Evolutionary conservation across 1,140 invertebrate species (phyloP), one percentile per base, ranked within the genome.

Genomic region (Ylistrum balloti): DNA sequence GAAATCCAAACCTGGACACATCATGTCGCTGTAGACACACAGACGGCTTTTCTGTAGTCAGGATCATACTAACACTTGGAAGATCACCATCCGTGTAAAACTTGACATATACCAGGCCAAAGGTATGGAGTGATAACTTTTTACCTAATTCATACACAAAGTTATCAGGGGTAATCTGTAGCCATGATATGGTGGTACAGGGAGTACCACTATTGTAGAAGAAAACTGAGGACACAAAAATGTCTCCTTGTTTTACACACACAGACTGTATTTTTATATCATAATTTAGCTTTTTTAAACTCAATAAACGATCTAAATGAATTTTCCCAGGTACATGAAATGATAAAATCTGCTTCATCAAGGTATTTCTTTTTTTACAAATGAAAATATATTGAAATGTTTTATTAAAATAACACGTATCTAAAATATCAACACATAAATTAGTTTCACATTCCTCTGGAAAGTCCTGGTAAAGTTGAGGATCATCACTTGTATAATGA

Each of bases 1-100:
- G n/a, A 87, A 94, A 92, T 5, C 94, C 93, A 91, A 92, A 93
- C 5, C 90, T 88, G 13, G 94, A 94, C 33, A 93, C 91, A 48
- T 88, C 87, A 89, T 92, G 88, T 88, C 94, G 88, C 41, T 94
- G 94, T n/a, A 93, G 92, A 89, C 88, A 91, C 35, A 91, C 86
- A 28, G 56, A 86, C 9, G 86, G 32, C n/a, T 87, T 22, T 22
- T 38, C 56, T 17, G 91, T 56, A 35, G 88, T 74, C 94, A 93
- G 93, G 20, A 91, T 41, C 5, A 90, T 93, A 89, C 92, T 93
- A 34, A 94, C 92, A 90, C 56, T 92, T 0, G 91, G 86, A 0
- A 92, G 85, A 20, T 92, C 92, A 2, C 85, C 85, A 35, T 86
- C 88, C 17, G 74, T 88, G 48, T 91, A 94, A 89, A 94, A 93